Conservation (phyloP, 37 sponge, comb jelly and placozoan species). For the Cliona cf. orientalis region DNA sequence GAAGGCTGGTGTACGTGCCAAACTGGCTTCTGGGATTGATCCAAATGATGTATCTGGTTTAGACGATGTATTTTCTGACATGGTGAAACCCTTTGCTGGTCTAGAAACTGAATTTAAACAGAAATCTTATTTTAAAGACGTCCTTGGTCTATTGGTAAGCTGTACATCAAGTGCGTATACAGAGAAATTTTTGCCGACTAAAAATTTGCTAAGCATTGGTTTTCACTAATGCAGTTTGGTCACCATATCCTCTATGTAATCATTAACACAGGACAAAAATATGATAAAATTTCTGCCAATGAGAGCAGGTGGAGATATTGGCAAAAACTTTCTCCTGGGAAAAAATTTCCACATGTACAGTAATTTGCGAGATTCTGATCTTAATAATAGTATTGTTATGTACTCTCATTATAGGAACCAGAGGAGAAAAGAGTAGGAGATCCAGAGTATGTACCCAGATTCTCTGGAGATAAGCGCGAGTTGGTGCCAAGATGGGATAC, state of each 20-base stretch:
- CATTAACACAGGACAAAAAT: too few relatives aligned
- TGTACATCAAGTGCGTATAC: too few relatives aligned
- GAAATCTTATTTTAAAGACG: constrained; percentile 8
- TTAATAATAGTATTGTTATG: background rate
- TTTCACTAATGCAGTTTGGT: too few relatives aligned
- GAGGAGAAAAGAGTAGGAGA: constrained; percentile 22
- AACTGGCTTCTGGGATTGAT: constrained; percentile 22
- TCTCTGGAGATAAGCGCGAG: constrained; percentile 36
- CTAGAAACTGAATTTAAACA: constrained; percentile 21
- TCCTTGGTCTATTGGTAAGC: constrained; percentile 3
- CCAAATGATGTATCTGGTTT: background rate
- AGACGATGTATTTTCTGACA: background rate
- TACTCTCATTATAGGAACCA: constrained; percentile 38
- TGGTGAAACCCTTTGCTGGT: constrained; percentile 25
- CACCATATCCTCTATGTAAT: too few relatives aligned
- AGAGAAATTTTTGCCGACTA: too few relatives aligned
- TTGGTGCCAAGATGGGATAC: constrained; percentile 19
- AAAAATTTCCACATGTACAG: too few relatives aligned
- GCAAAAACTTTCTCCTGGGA: too few relatives aligned
- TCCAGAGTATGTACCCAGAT: constrained; percentile 16
- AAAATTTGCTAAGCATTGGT: too few relatives aligned
- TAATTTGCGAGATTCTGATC: too few relatives aligned
- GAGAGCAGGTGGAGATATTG: too few relatives aligned
- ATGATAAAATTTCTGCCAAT: too few relatives aligned
- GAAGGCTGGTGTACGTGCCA: constrained; percentile 8